phyloP scores from a whole-genome alignment of 2,797 vertebrate genomes.

The Aotus griseimembra region DNA sequence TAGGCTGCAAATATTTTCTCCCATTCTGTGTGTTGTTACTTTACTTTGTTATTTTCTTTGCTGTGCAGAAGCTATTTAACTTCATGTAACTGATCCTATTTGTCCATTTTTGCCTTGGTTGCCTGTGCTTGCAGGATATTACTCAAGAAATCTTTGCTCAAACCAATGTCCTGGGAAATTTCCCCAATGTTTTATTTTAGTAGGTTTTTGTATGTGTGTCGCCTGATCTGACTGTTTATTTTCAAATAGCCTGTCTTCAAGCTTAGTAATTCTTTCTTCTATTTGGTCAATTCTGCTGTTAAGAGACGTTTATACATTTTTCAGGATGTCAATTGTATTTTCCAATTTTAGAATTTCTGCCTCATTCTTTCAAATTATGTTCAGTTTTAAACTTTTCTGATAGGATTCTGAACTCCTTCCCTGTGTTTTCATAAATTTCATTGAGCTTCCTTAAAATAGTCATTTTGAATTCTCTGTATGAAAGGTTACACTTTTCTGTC shows the following conservation, averaged over 20 bases:
- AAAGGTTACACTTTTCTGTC: background rate
- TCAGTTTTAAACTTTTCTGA: background rate
- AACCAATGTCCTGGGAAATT: background rate
- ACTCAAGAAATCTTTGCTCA: background rate
- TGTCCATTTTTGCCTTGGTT: background rate
- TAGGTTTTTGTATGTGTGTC: background rate
- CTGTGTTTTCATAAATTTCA: background rate
- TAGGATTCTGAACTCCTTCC: background rate
- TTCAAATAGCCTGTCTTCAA: background rate
- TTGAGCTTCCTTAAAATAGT: background rate
- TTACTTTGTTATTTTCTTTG: background rate
- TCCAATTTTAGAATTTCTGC: background rate
- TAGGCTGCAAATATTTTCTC: background rate
- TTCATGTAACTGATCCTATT: background rate
- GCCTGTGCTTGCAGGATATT: background rate
- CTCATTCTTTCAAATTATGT: background rate
- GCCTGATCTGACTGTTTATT: background rate
- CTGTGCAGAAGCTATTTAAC: background rate
- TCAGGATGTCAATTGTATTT: background rate
- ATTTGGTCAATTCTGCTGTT: background rate
- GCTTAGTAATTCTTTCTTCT: background rate
- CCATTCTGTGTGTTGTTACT: background rate
- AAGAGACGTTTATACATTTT: background rate
- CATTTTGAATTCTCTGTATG: background rate
- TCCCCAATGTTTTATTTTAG: background rate